Percentiles rank a stretch among this genome's conserved stretches.
Evolutionary conservation across 2,888 invertebrate genomes (phyloP).

Genomic region (Branchipolynoe longqiensis): DNA sequence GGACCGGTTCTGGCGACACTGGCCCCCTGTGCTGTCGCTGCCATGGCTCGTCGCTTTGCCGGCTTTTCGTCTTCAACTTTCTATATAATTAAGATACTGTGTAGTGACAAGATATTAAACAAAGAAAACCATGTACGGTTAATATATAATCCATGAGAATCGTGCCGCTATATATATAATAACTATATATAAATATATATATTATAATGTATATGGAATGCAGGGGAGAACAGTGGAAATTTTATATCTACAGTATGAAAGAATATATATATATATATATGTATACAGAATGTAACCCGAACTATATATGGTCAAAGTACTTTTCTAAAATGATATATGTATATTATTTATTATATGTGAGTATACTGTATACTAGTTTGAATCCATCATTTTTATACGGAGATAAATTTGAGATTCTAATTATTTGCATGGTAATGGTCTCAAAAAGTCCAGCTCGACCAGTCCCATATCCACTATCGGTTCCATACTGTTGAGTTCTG

Average conservation of each 20-base stretch:
- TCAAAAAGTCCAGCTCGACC: conserved; percentile 36
- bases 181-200: conserved; percentile 33
- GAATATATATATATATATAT: conserved; percentile 36
- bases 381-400: conserved; percentile 51
- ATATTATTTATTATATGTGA: conserved; percentile 50
- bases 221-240: conserved; percentile 15
- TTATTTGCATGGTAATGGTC: conserved; percentile 44
- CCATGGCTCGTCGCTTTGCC: neutral
- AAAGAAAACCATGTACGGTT: neutral
- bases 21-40: too few relatives aligned
- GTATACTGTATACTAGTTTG: conserved; percentile 49
- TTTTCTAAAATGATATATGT: conserved; percentile 55
- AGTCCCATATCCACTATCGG: conserved; percentile 25
- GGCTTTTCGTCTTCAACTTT: conserved; percentile 33
- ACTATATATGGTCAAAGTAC: conserved; percentile 54
- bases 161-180: conserved; percentile 39
- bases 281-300: neutral
- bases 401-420: conserved; percentile 48
- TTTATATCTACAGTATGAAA: conserved; percentile 51
- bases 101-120: conserved; percentile 10
- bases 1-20: neutral
- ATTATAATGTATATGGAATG: conserved; percentile 34
- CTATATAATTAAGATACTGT: conserved; percentile 19
- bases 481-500: conserved; percentile 36
- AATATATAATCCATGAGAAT: conserved; percentile 42